phyloP scores from a whole-genome alignment of 2,113 vertebrate genomes.

The Zonotrichia leucophrys region DNA sequence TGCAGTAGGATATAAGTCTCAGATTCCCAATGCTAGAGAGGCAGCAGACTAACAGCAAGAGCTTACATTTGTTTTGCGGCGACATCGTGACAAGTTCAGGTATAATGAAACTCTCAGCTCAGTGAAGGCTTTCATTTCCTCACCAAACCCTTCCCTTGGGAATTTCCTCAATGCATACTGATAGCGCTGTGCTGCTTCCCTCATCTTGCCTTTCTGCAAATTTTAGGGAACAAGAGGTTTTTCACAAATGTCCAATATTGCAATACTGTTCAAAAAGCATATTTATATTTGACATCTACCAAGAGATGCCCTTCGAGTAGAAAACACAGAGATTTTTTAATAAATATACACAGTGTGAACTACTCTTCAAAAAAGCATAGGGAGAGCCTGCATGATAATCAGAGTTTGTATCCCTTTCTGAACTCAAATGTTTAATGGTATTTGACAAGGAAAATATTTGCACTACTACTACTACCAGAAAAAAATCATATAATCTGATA shows the following conservation, averaged over 20 bases:
- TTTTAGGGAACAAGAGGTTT: background rate
- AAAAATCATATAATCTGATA: background rate
- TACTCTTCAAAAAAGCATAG: background rate
- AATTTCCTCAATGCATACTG: constrained; percentile 97
- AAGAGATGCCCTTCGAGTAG: background rate
- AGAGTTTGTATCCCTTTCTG: background rate
- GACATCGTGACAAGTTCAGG: constrained; percentile 94
- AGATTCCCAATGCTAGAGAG: background rate
- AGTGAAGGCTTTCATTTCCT: constrained; percentile 93
- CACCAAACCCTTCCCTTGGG: constrained; percentile 92
- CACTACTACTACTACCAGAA: background rate
- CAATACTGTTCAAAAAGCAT: background rate
- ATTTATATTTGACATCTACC: background rate
- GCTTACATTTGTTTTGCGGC: constrained; percentile 97
- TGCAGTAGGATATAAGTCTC: rapidly evolving
- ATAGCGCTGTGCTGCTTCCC: constrained; percentile 96
- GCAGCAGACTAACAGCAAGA: background rate
- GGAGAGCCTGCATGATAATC: background rate
- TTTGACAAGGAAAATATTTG: background rate
- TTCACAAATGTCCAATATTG: background rate
- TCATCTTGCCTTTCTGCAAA: constrained; percentile 97
- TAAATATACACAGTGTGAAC: background rate
- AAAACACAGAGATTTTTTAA: background rate
- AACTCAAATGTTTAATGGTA: background rate
- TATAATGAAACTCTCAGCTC: constrained; percentile 94